Percentiles rank a stretch among this genome's conserved stretches.
These are phyloP conservation scores for Tetramorium parvispinum DNA, from an alignment of 1,140 invertebrate species.

Conservation along the genomic window DNA sequence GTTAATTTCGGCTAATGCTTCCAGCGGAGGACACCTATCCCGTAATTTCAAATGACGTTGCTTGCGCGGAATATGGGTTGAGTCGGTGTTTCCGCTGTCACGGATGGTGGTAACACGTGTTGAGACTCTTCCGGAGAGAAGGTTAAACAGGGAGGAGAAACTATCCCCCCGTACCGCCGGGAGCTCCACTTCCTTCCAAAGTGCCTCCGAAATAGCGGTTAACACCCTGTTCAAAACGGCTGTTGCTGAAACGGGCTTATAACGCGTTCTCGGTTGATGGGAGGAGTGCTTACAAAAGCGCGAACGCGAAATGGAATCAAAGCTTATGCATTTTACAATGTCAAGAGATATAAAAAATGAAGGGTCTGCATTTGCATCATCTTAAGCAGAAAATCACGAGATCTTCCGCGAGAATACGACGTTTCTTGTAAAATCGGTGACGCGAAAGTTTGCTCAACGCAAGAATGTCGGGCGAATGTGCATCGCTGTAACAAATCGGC, in stretches of 20 bases:
- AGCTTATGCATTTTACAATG: not conserved
- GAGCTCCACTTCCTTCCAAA: not conserved
- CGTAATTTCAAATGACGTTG: not conserved
- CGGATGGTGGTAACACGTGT: not conserved
- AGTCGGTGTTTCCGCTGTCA: not conserved
- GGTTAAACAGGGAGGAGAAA: conserved; percentile 12
- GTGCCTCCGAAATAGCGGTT: conserved; percentile 22
- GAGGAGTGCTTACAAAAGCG: not conserved
- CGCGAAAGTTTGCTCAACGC: not conserved
- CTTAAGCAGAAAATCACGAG: not conserved
- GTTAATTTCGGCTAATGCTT: not conserved
- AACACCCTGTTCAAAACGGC: not conserved
- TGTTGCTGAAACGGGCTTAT: conserved; percentile 26
- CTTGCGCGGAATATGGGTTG: not conserved
- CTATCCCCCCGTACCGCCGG: not conserved
- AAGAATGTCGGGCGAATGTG: not conserved
- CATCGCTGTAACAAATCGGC: not conserved
- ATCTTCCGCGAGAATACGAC: not conserved
- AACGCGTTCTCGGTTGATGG: not conserved
- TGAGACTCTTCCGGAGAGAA: conserved; percentile 15
- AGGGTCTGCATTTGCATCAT: not conserved
- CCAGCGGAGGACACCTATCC: not conserved
- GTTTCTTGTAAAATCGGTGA: not conserved
- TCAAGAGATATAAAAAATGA: not conserved
- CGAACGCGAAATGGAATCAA: not conserved